Evolutionary conservation across 2,797 vertebrate species (phyloP).

Genomic region (Cheirogaleus major): DNA sequence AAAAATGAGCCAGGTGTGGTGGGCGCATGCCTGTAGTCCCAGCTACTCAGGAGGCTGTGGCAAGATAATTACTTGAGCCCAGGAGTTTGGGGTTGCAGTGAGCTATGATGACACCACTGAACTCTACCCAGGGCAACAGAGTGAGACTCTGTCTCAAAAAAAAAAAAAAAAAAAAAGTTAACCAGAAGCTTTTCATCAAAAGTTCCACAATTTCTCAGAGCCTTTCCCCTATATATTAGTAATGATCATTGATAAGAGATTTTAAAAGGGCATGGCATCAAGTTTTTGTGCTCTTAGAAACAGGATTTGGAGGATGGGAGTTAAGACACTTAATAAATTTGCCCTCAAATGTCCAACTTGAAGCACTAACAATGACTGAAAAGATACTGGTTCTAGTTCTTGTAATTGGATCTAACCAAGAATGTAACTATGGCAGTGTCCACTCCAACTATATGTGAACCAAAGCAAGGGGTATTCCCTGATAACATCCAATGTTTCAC

Average conservation of each 20-base stretch:
- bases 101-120: too few relatives aligned
- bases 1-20: too few relatives aligned
- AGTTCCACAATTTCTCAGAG: constrained; percentile 18
- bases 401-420: neutral
- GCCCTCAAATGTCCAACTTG: neutral
- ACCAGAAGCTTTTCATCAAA: neutral
- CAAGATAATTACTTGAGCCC: too few relatives aligned
- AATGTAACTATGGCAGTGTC: neutral
- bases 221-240: neutral
- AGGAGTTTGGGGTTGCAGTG: too few relatives aligned
- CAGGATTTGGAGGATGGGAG: neutral
- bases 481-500: neutral
- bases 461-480: neutral
- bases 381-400: neutral
- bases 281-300: neutral
- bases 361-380: neutral
- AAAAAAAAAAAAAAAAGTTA: constrained; percentile 4
- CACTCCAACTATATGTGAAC: neutral
- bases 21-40: too few relatives aligned
- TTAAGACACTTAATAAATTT: neutral
- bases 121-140: too few relatives aligned
- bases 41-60: too few relatives aligned
- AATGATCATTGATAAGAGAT: neutral
- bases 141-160: too few relatives aligned
- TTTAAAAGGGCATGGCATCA: neutral